Conservation (phyloP, 2,113 vertebrate genomes). For the Candoia aspera region DNA sequence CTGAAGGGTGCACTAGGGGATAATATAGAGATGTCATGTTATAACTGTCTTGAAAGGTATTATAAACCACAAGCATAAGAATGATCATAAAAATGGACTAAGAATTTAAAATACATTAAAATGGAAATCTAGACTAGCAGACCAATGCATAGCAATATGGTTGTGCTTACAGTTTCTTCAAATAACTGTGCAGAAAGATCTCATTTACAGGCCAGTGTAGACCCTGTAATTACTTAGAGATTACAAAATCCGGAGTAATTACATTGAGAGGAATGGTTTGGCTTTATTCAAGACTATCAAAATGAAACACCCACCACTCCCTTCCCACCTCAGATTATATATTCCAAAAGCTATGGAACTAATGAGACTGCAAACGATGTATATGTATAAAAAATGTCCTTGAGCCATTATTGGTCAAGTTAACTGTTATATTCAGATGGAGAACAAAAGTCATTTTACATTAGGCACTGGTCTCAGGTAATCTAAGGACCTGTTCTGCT, state of each 20-base stretch:
- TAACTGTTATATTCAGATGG: neutral
- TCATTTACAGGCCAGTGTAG: neutral
- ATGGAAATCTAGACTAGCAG: neutral
- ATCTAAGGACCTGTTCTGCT: conserved; percentile 9
- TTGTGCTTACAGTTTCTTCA: neutral
- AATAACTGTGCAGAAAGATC: neutral
- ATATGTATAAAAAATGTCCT: neutral
- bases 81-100: neutral
- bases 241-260: neutral
- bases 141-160: neutral
- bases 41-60: neutral
- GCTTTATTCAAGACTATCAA: neutral
- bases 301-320: neutral
- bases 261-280: neutral
- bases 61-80: neutral
- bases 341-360: neutral
- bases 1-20: neutral
- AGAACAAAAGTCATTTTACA: conserved; percentile 23
- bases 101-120: neutral
- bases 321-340: neutral
- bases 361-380: neutral
- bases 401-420: neutral
- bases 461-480: neutral
- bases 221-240: neutral
- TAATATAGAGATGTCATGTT: neutral